Conservation (phyloP, 2,113 vertebrate genomes). For the Hippocampus abdominalis region DNA sequence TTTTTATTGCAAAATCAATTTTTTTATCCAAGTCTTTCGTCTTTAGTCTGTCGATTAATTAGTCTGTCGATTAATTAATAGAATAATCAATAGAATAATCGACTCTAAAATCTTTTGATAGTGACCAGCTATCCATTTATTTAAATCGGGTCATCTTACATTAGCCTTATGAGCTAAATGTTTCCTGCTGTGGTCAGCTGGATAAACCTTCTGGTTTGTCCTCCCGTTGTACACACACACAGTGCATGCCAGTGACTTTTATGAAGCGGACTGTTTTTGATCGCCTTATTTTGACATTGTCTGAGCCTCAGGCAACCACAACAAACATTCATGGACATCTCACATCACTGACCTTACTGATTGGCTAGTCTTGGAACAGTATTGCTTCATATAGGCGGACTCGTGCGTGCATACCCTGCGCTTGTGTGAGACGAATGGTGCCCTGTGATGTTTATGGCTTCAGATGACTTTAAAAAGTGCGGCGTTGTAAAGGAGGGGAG, state of each 20-base stretch:
- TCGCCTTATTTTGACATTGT: conserved; percentile 27
- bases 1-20: too few relatives aligned
- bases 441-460: too few relatives aligned
- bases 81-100: too few relatives aligned
- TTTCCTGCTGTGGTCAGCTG: conserved; percentile 52
- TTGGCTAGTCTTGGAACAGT: conserved; percentile 36
- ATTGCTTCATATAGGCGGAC: conserved; percentile 38
- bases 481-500: too few relatives aligned
- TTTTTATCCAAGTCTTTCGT: too few relatives aligned
- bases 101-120: too few relatives aligned
- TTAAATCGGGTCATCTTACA: conserved; percentile 16
- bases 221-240: conserved; percentile 14
- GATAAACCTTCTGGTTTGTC: conserved; percentile 32
- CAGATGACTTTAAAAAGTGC: too few relatives aligned
- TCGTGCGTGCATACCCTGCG: not conserved
- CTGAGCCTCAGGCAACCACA: conserved; percentile 9
- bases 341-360: conserved; percentile 35
- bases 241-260: conserved; percentile 16
- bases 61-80: too few relatives aligned
- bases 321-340: conserved; percentile 29
- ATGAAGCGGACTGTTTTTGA: conserved; percentile 3
- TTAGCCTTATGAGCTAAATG: conserved; percentile 52
- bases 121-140: too few relatives aligned
- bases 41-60: too few relatives aligned
- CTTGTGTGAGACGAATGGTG: too few relatives aligned